A percentile compares a stretch with the other conserved stretches of the same genome.
phyloP scores from a whole-genome alignment of 2,113 vertebrate species.

The Ramphastos sulfuratus region DNA sequence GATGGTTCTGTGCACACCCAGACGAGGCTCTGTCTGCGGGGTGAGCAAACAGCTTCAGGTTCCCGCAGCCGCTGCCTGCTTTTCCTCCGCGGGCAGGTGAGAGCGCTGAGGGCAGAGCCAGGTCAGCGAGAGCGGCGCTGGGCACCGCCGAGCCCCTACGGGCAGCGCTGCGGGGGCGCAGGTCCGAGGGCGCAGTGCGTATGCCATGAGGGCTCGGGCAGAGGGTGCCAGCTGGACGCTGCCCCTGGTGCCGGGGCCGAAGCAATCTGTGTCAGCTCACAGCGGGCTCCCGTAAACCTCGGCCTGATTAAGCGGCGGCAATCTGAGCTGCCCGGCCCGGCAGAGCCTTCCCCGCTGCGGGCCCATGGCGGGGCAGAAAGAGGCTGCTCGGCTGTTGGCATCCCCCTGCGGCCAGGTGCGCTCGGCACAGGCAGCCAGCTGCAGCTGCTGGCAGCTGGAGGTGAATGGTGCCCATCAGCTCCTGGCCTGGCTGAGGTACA shows the following conservation, averaged over 20 bases:
- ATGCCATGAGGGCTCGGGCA: not conserved
- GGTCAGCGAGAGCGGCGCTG: not conserved
- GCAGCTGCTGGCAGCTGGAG: not conserved
- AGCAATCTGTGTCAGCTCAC: conserved; percentile 63
- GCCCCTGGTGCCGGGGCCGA: not conserved
- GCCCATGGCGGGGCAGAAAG: not conserved
- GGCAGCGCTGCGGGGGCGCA: too few relatives aligned
- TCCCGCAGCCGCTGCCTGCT: not conserved
- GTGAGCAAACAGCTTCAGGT: not conserved
- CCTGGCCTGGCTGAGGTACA: not conserved
- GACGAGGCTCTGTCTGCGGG: not conserved
- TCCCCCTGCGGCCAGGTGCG: not conserved
- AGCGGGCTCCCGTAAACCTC: conserved; percentile 44
- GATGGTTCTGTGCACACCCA: conserved; percentile 27
- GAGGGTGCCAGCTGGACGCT: not conserved
- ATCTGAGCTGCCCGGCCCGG: conserved; percentile 25
- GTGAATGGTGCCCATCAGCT: not conserved
- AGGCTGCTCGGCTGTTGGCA: not conserved
- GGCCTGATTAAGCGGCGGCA: conserved; percentile 35
- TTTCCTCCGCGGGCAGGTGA: not conserved
- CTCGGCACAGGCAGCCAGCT: not conserved
- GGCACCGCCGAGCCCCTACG: not conserved
- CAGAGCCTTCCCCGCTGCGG: conserved; percentile 8
- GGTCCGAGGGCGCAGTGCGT: too few relatives aligned
- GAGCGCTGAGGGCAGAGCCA: not conserved